phyloP scores from a whole-genome alignment of 2,888 invertebrate species.

The Acutogordius australiensis region DNA sequence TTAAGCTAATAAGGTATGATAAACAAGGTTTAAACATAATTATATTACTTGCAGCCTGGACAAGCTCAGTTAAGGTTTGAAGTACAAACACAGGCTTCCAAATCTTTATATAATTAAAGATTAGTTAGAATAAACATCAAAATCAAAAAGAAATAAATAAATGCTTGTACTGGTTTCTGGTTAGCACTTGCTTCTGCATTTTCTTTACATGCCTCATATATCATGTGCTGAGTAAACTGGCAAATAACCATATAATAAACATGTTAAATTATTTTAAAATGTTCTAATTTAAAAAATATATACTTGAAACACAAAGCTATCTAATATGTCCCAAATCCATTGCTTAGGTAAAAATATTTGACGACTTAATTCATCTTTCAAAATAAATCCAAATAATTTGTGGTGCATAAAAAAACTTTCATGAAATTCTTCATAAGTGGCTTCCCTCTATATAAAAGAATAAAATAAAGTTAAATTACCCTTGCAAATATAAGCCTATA shows the following conservation, averaged over 20 bases:
- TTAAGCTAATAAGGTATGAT: not conserved
- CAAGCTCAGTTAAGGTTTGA: not conserved
- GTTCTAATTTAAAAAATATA: constrained; percentile 1
- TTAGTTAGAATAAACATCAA: not conserved
- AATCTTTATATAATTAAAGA: not conserved
- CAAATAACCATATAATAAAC: not conserved
- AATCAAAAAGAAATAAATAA: not conserved
- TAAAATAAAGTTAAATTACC: not conserved
- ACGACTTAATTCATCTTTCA: not conserved
- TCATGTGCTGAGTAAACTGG: not conserved
- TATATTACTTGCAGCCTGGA: not conserved
- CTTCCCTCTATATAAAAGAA: not conserved
- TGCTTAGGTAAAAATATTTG: constrained; percentile 45
- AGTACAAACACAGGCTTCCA: not conserved
- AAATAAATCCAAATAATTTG: not conserved
- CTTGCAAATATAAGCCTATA: not conserved
- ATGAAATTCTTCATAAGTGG: not conserved
- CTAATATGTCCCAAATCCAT: constrained; percentile 97
- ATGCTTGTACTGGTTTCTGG: not conserved
- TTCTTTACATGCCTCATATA: not conserved
- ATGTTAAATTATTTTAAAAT: not conserved
- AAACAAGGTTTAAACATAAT: not conserved
- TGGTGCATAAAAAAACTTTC: constrained; percentile 4
- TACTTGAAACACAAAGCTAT: constrained; percentile 86
- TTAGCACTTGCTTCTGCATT: not conserved